Conservation (phyloP, 2,797 vertebrate species). For the Anniella stebbinsi region DNA sequence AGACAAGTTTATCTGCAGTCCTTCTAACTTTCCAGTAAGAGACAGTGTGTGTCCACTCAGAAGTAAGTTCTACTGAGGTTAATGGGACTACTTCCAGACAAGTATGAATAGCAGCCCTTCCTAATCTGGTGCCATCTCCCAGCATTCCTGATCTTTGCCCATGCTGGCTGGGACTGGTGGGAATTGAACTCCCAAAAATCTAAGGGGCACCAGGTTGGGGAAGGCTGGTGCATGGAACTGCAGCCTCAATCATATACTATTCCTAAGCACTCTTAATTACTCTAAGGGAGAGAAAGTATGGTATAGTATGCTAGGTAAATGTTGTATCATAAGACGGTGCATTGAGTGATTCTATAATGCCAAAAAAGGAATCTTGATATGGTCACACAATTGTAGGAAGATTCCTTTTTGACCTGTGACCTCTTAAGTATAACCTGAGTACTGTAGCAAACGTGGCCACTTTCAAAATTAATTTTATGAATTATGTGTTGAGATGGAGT, state of each 20-base stretch:
- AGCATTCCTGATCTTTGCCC: no score
- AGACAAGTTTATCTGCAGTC: background rate
- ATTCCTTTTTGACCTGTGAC: background rate
- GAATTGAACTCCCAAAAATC: no score
- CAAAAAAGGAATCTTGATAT: background rate
- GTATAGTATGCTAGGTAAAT: background rate
- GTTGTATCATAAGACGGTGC: background rate
- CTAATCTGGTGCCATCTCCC: no score
- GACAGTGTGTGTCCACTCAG: no score
- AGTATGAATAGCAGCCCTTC: background rate
- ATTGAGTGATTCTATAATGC: no score
- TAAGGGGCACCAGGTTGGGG: no score
- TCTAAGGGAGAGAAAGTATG: background rate
- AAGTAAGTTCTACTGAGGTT: background rate
- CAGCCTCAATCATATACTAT: background rate
- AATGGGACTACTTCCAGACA: background rate
- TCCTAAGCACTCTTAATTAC: background rate
- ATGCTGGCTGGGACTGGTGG: no score
- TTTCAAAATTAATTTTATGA: background rate
- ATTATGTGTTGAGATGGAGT: background rate
- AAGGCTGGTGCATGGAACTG: background rate
- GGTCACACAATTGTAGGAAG: background rate
- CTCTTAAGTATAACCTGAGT: background rate
- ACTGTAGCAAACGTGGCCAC: background rate
- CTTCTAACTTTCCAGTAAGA: background rate